Base-by-base conservation (phyloP, 2,797 vertebrate genomes). In the Bufotes viridis region DNA sequence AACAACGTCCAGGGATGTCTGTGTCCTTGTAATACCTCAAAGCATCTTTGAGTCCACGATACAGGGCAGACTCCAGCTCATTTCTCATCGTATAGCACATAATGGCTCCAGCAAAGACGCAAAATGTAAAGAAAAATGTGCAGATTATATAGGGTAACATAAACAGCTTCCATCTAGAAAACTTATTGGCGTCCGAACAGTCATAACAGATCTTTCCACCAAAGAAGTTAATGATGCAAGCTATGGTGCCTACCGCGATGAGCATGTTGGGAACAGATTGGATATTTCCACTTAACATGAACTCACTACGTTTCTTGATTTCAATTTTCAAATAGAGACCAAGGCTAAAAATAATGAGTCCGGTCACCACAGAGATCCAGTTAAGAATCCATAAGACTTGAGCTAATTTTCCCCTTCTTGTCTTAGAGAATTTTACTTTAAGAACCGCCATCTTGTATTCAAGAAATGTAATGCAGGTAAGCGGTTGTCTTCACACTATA, bases 191-290 rank as follows among this genome's bases (percentile, higher is more conserved):
- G 90, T 98, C 97, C 80, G 95, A 96, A 20, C 97, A 97, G 93
- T 98, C 97, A 4, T 98, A 97, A 92, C 97, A 98, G 91, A 98
- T 98, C 94, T 98, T 98, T 70, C 97, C 97, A 20, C 97, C 97
- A 88, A 98, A 92, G 84, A 97, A 96, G 93, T 98, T 98, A 90
- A 98, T 97, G 91, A 94, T 94, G 79, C 97, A 98, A 49, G 97
- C 97, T 53, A 98, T 96, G 85, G 92, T 90, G 13, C 97, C 97
- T 63, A 97, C 96, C 0, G 96, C 95, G 17, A 98, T 97, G 49
- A 98, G 93, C 96, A 96, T 96, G 92, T 98, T 97, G 89, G 97
- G 97, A 57, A 97, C 94, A 12, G 96, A 96, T 87, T 97, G 96
- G 82, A 97, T 86, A 60, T 96, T 94, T 65, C 94, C 93, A 90